Conservation (phyloP, 1,140 invertebrate species). For the Euwallacea fornicatus region DNA sequence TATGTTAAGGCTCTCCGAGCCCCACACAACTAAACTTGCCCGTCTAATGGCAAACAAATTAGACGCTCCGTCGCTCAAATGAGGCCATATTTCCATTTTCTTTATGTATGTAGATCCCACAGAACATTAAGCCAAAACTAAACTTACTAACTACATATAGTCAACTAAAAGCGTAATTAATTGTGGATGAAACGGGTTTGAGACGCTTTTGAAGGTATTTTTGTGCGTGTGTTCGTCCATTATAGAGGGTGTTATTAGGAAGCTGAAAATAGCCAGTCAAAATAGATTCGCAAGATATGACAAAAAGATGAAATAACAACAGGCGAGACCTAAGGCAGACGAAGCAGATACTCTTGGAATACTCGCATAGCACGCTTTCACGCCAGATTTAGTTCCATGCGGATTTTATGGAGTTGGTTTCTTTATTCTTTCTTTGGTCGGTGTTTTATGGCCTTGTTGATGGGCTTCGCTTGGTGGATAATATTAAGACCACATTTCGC, state of each 20-base stretch:
- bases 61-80: not conserved
- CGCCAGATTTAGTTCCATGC: constrained; percentile 36
- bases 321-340: constrained; percentile 35
- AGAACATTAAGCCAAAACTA: constrained; percentile 21
- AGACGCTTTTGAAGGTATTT: no score
- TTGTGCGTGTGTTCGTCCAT: no score
- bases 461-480: no score
- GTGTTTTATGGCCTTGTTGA: no score
- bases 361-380: constrained; percentile 30
- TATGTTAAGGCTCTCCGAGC: no score
- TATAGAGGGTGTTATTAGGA: no score
- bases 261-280: no score
- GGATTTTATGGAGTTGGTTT: constrained; percentile 5
- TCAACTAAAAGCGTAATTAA: constrained; percentile 23
- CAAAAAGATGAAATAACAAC: not conserved
- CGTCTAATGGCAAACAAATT: constrained; percentile 21
- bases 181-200: not conserved
- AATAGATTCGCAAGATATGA: no score
- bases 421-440: no score
- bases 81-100: constrained; percentile 14
- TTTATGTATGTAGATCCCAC: constrained; percentile 1
- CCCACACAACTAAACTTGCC: constrained; percentile 14
- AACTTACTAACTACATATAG: constrained; percentile 16
- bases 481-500: no score
- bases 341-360: constrained; percentile 32